These are phyloP conservation scores for Mixornis gularis DNA, from an alignment of 2,113 vertebrate genomes.

Conservation along the genomic window DNA sequence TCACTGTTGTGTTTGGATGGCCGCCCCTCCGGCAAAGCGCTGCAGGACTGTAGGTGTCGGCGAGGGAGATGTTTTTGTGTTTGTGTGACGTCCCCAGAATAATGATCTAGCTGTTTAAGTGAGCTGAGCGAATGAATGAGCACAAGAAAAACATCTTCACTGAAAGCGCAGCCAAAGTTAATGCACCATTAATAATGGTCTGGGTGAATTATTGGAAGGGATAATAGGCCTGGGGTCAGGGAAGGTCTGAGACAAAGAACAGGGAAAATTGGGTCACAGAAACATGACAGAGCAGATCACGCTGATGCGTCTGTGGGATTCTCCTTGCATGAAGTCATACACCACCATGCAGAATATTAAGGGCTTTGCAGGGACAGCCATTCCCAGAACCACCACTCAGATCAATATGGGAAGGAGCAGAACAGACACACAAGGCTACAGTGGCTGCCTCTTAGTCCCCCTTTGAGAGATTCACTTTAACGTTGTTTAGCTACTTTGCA, in stretches of 20 bases:
- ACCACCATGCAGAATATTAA: constrained; percentile 40
- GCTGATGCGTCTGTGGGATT: constrained; percentile 54
- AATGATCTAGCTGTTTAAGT: constrained; percentile 61
- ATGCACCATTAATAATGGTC: constrained; percentile 72
- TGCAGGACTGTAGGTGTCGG: constrained; percentile 10
- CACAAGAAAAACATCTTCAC: constrained; percentile 61
- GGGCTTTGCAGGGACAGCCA: constrained; percentile 7
- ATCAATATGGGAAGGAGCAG: not conserved
- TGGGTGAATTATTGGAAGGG: constrained; percentile 63
- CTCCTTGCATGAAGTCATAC: constrained; percentile 65
- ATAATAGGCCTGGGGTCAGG: constrained; percentile 54
- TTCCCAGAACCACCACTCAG: not conserved
- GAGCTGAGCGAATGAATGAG: constrained; percentile 34
- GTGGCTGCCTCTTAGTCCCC: not conserved
- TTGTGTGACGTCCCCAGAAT: constrained; percentile 51
- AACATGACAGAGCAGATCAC: constrained; percentile 66
- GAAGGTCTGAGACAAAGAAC: constrained; percentile 67
- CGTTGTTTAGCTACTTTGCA: not conserved
- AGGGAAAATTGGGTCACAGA: constrained; percentile 67
- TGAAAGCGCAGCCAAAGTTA: constrained; percentile 67
- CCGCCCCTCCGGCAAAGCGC: not conserved
- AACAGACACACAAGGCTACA: not conserved
- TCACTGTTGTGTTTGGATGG: not conserved
- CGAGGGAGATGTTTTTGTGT: constrained; percentile 28
- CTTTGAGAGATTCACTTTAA: not conserved